A percentile compares a stretch with the other conserved stretches of the same genome.
Evolutionary conservation across 2,888 invertebrate species (phyloP).

Genomic region (Linnaemya tessellans): DNA sequence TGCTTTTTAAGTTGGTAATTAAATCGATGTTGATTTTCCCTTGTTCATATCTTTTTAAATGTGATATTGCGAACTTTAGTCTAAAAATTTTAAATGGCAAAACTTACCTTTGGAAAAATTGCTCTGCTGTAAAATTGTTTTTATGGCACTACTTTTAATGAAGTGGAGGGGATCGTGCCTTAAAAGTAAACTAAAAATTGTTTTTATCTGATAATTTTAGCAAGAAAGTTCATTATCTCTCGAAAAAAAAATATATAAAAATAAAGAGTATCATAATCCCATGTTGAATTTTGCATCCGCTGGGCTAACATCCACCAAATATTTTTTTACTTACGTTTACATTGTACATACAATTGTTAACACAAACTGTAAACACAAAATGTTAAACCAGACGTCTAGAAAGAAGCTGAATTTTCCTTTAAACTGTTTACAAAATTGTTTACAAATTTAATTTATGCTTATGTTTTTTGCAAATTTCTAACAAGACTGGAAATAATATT

Average conservation of each 20-base stretch:
- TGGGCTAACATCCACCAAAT: not conserved
- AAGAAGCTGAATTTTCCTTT: not conserved
- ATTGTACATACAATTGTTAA: not conserved
- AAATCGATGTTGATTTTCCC: not conserved
- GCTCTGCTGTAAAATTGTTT: no score
- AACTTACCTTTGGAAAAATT: no score
- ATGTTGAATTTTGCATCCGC: not conserved
- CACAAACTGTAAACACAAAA: conserved; percentile 17
- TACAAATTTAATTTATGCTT: conserved; percentile 11
- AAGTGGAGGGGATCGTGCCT: no score
- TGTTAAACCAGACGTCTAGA: conserved; percentile 7
- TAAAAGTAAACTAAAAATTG: no score
- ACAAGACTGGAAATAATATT: conserved; percentile 1
- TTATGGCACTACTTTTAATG: no score
- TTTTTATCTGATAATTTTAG: no score
- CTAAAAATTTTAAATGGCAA: not conserved
- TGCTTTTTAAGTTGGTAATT: no score
- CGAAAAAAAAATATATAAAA: no score
- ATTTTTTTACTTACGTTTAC: not conserved
- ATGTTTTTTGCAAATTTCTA: not conserved
- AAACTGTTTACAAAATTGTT: not conserved
- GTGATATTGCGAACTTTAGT: no score
- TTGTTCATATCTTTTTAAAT: no score
- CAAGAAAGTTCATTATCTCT: no score
- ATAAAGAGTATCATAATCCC: no score